Percentiles rank a stretch among this genome's conserved stretches.
Conservation (phyloP, 1,140 invertebrate species). For the Physella acuta region DNA sequence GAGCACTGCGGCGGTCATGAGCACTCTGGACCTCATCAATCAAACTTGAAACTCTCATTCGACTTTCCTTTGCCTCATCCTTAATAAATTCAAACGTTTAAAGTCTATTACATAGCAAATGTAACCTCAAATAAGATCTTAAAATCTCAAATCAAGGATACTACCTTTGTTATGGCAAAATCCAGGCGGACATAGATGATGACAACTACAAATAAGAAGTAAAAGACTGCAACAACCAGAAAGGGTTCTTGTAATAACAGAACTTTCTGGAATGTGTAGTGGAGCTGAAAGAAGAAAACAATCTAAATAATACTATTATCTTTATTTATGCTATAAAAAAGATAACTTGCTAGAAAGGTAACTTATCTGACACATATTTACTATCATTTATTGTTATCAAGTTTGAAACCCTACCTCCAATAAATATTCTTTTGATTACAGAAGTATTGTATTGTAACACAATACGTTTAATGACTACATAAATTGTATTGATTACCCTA, state of each 20-base stretch:
- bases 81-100: too few relatives aligned
- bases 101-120: neutral
- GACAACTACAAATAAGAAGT: constrained; percentile 85
- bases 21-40: constrained; percentile 65
- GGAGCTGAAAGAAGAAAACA: constrained; percentile 67
- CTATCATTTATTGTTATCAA: too few relatives aligned
- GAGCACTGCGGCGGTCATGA: constrained; percentile 67
- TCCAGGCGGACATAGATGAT: constrained; percentile 94
- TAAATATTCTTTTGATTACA: too few relatives aligned
- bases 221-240: constrained; percentile 83
- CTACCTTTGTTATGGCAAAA: constrained; percentile 80
- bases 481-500: too few relatives aligned
- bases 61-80: constrained; percentile 67
- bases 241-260: constrained; percentile 89
- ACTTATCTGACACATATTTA: too few relatives aligned
- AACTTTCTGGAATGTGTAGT: constrained; percentile 83
- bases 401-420: too few relatives aligned
- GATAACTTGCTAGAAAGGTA: too few relatives aligned
- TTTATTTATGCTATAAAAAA: too few relatives aligned
- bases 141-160: too few relatives aligned
- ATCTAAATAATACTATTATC: too few relatives aligned
- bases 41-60: constrained; percentile 62
- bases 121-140: neutral
- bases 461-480: too few relatives aligned
- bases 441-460: too few relatives aligned